Evolutionary conservation across 37 sponge, comb jelly and placozoan genomes (phyloP).

Genomic region (Cliona cf. orientalis): DNA sequence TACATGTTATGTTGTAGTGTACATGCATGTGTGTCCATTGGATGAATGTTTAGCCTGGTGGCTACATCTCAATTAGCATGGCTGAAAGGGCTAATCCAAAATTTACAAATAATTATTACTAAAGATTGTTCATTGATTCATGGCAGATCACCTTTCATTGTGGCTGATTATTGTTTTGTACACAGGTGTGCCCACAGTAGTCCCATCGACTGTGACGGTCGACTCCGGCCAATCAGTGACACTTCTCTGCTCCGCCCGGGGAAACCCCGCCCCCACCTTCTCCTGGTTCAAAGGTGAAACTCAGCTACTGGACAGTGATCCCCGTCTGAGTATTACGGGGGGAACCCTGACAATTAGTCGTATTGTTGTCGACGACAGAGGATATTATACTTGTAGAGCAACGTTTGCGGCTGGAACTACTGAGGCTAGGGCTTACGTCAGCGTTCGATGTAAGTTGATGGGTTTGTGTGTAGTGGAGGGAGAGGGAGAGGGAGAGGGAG

Average conservation of each 20-base stretch:
- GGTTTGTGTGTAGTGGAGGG: too few species aligned
- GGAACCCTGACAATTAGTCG: conserved; percentile 23
- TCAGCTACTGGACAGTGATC: conserved; percentile 2
- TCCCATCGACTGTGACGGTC: conserved; percentile 10
- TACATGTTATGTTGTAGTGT: too few species aligned
- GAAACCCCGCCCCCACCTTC: conserved; percentile 16
- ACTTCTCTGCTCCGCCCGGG: conserved; percentile 27
- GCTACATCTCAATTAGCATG: too few species aligned
- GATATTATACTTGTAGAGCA: conserved; percentile 51
- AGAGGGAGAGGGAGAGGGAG: too few species aligned
- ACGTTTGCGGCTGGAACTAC: conserved; percentile 12
- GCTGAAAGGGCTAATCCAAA: too few species aligned
- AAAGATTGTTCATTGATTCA: neutral
- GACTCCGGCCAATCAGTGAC: conserved; percentile 26
- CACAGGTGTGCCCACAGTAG: conserved; percentile 24
- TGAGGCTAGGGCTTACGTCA: conserved; percentile 10
- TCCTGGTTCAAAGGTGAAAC: conserved; percentile 47
- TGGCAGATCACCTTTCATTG: neutral
- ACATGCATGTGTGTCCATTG: too few species aligned
- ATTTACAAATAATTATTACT: neutral
- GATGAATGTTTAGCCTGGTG: too few species aligned
- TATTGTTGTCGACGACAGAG: conserved; percentile 30
- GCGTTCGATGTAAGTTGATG: conserved; percentile 29
- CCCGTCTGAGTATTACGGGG: neutral
- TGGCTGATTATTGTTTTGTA: neutral